Evolutionary conservation across 1,140 invertebrate species (phyloP), one percentile per base, ranked within the genome.

Genomic region (Helicoverpa armigera): DNA sequence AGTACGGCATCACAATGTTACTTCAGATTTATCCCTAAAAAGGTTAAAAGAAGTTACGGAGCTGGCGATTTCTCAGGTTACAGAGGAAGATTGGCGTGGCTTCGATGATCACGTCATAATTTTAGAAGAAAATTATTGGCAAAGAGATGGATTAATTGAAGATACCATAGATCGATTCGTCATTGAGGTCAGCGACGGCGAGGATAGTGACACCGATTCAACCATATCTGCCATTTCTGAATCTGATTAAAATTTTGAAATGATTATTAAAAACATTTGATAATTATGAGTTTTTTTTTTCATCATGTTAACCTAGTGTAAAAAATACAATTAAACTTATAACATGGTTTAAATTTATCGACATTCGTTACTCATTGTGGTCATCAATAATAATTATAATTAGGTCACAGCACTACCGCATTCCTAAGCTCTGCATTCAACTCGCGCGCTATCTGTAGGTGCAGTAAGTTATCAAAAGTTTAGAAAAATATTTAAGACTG

Each of bases 31-130:
- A 67, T 84, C 74, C 29, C 78, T 82, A 50, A 77, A 67, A 79
- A 79, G 73, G n/a, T 75, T 82, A 35, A 51, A 75, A 78, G 81
- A 85, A 85, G 81, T 82, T 51, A 84, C 83, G 73, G 80, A 84
- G 60, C 7, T 80, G 54, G 80, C 76, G 1, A 7, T 82, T 2
- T 70, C 14, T 18, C 65, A 80, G 50, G 69, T 72, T 2, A 72
- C 72, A 76, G 61, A 75, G 48, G 31, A 75, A 76, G 78, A 80
- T 69, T 80, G 72, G 78, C 56, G 50, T 79, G 78, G 78, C n/a
- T 80, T 72, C 61, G 69, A 81, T 35, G 67, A 81, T 77, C 74
- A 79, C 54, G 56, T 75, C 9, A 75, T 75, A 29, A 76, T 70
- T 81, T 76, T 82, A 65, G 83, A 84, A 82, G 83, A 79, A 67